Percentiles rank a stretch among this genome's conserved stretches.
Evolutionary conservation across 2,113 vertebrate species (phyloP).

Genomic region (Percopsis transmontana): DNA sequence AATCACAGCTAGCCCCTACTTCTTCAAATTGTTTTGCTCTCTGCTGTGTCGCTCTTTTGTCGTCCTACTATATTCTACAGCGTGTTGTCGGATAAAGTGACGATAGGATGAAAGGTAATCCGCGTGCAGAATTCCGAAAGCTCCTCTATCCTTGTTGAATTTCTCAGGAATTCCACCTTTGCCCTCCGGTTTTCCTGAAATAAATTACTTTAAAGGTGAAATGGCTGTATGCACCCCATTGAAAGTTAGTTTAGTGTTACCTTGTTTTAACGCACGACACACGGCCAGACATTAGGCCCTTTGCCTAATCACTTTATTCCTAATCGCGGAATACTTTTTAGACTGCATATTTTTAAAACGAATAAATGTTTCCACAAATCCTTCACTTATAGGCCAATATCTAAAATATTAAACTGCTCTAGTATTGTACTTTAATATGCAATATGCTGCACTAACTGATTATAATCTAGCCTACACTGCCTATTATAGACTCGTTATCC

Average conservation of each 20-base stretch:
- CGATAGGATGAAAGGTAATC: conserved; percentile 76
- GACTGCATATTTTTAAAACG: conserved; percentile 25
- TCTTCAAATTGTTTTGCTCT: conserved; percentile 57
- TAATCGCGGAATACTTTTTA: conserved; percentile 19
- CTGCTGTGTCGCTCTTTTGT: conserved; percentile 61
- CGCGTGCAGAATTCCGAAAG: conserved; percentile 75
- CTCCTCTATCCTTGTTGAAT: conserved; percentile 73
- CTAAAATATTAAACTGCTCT: too few relatives aligned
- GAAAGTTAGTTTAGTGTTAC: conserved; percentile 10
- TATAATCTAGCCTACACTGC: too few relatives aligned
- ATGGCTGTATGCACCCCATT: conserved; percentile 45
- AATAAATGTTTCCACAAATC: conserved; percentile 24
- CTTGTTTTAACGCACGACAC: conserved; percentile 37
- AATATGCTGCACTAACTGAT: too few relatives aligned
- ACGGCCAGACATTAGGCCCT: conserved; percentile 42
- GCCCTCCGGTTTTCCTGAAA: conserved; percentile 72
- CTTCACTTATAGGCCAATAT: not conserved
- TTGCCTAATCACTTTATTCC: conserved; percentile 37
- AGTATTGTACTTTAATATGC: too few relatives aligned
- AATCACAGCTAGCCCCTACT: conserved; percentile 42
- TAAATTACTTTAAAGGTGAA: conserved; percentile 71
- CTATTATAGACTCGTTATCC: too few relatives aligned
- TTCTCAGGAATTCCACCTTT: conserved; percentile 76
- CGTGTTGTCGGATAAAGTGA: conserved; percentile 74
- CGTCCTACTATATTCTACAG: conserved; percentile 63